Evolutionary conservation across 2,888 invertebrate genomes (phyloP).

Genomic region (Phortica magna): DNA sequence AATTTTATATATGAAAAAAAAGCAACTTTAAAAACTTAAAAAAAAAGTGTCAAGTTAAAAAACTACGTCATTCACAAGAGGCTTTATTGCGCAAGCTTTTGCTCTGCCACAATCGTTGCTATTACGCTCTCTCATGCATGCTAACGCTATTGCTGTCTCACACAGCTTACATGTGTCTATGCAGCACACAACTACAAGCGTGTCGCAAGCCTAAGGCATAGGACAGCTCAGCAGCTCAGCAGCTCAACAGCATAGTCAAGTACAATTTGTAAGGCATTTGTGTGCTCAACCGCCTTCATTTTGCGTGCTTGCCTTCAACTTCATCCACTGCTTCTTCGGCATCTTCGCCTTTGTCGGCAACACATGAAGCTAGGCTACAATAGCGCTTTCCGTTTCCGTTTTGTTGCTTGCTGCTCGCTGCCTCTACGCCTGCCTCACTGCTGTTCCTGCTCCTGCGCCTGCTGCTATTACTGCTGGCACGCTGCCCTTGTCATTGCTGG

Average conservation of each 20-base stretch:
- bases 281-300: neutral
- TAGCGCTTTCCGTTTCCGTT: constrained; percentile 18
- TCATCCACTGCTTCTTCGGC: neutral
- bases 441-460: neutral
- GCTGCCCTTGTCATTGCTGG: too few species aligned
- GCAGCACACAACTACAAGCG: too few species aligned
- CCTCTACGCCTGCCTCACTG: neutral
- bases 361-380: neutral
- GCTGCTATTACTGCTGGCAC: too few species aligned
- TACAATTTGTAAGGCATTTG: constrained; percentile 25
- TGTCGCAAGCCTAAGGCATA: neutral
- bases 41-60: constrained; percentile 16
- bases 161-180: too few species aligned
- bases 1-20: neutral
- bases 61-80: neutral
- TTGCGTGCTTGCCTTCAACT: neutral
- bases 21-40: neutral
- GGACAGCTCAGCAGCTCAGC: neutral
- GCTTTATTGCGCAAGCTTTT: constrained; percentile 7
- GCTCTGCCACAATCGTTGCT: neutral
- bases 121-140: too few species aligned
- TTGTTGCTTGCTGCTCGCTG: neutral
- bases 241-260: neutral
- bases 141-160: too few species aligned
- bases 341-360: neutral